phyloP scores from a whole-genome alignment of 1,140 invertebrate genomes.

The Littorina saxatilis region DNA sequence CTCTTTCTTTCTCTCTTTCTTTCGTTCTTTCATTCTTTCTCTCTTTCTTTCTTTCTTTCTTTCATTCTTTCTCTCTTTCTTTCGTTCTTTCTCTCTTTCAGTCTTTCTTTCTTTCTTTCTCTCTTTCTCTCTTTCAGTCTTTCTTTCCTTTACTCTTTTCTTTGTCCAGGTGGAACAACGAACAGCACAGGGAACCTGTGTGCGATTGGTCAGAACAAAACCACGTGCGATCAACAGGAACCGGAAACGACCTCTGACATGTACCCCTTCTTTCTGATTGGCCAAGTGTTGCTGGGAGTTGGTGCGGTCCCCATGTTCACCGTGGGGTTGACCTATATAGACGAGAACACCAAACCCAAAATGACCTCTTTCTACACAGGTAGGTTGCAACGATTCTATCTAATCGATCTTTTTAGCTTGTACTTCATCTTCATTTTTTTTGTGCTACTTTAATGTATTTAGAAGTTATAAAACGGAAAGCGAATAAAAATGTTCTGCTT shows the following conservation, averaged over 20 bases:
- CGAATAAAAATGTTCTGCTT: too few species aligned
- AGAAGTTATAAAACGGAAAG: too few species aligned
- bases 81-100: too few species aligned
- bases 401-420: background rate
- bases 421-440: background rate
- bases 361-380: slow-evolving; percentile 78
- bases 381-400: too few species aligned
- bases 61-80: too few species aligned
- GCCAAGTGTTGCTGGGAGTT: slow-evolving; percentile 91
- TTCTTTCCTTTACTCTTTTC: too few species aligned
- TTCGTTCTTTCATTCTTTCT: too few species aligned
- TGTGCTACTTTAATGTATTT: too few species aligned
- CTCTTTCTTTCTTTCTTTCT: too few species aligned
- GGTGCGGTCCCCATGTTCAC: slow-evolving; percentile 86
- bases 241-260: slow-evolving; percentile 5
- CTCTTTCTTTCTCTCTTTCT: too few species aligned
- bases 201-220: background rate
- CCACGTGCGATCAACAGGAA: background rate
- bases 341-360: slow-evolving; percentile 64
- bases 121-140: too few species aligned
- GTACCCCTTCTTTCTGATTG: slow-evolving; percentile 85
- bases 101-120: too few species aligned
- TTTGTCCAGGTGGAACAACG: background rate
- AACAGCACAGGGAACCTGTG: background rate
- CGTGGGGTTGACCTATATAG: slow-evolving; percentile 61